Evolutionary conservation across 1,140 invertebrate genomes (phyloP).

Genomic region (Trichoplusia ni): DNA sequence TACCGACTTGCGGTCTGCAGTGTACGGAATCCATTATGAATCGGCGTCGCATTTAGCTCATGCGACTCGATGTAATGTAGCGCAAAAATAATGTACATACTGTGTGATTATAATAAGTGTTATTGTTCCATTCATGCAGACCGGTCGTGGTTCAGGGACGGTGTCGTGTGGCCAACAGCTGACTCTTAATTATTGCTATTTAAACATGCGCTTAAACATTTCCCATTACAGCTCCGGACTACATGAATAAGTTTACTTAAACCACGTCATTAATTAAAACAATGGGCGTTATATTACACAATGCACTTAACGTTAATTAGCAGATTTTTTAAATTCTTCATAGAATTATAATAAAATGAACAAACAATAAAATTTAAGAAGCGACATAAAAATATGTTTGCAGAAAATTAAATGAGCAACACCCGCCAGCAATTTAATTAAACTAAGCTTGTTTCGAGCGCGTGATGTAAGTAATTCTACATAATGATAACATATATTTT

Average conservation of each 20-base stretch:
- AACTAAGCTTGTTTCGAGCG: too few species aligned
- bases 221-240: background rate
- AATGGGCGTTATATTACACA: slow-evolving; percentile 6
- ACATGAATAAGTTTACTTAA: background rate
- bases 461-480: too few species aligned
- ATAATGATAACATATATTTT: too few species aligned
- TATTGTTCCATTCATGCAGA: slow-evolving; percentile 55
- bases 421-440: too few species aligned
- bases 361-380: too few species aligned
- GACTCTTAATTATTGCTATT: slow-evolving; percentile 38
- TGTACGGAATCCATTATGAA: slow-evolving; percentile 17
- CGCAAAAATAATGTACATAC: slow-evolving; percentile 45
- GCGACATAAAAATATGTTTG: too few species aligned
- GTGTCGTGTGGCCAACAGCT: slow-evolving; percentile 57
- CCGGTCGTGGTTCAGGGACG: slow-evolving; percentile 53
- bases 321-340: background rate
- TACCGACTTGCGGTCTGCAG: background rate
- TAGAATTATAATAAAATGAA: too few species aligned
- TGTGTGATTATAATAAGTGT: slow-evolving; percentile 49
- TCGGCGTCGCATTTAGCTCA: background rate
- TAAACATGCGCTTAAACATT: background rate
- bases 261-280: background rate
- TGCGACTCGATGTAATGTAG: slow-evolving; percentile 24
- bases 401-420: too few species aligned
- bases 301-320: background rate